These are phyloP conservation scores for Andrena bicolor DNA, from an alignment of 2,888 invertebrate species.

Conservation along the genomic window DNA sequence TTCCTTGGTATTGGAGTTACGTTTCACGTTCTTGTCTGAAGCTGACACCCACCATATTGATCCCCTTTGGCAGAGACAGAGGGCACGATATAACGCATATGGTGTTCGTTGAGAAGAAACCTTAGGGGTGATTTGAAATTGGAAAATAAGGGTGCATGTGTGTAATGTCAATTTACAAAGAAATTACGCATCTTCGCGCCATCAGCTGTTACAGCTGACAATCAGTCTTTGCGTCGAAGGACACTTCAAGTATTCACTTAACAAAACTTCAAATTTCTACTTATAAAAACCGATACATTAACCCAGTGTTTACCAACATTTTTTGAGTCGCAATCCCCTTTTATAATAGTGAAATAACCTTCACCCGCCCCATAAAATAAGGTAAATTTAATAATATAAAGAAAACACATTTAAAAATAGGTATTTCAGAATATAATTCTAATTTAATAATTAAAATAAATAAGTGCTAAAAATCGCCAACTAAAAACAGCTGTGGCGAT, in stretches of 20 bases:
- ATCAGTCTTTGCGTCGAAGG: conserved; percentile 8
- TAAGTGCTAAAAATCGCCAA: too few species aligned
- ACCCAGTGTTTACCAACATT: background rate
- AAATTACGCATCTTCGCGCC: conserved; percentile 54
- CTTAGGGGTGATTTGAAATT: conserved; percentile 29
- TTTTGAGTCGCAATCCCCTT: background rate
- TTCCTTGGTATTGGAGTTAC: background rate
- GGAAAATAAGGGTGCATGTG: conserved; percentile 34
- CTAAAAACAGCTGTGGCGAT: too few species aligned
- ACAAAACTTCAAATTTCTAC: background rate
- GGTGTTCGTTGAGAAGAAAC: conserved; percentile 35
- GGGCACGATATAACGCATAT: conserved; percentile 36
- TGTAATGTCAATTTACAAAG: conserved; percentile 38
- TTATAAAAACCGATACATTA: too few species aligned
- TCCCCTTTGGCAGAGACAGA: conserved; percentile 10
- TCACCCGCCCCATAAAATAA: too few species aligned
- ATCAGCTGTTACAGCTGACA: conserved; percentile 44
- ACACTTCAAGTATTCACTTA: background rate
- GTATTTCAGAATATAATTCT: too few species aligned
- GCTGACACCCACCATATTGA: conserved; percentile 6
- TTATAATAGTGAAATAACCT: background rate
- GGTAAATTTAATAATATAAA: too few species aligned
- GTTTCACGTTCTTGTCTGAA: background rate
- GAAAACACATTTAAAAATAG: too few species aligned
- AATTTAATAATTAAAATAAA: too few species aligned